Percentiles rank a stretch among this genome's conserved stretches.
phyloP scores from a whole-genome alignment of 2,888 invertebrate genomes.

The Andrena fulva region DNA sequence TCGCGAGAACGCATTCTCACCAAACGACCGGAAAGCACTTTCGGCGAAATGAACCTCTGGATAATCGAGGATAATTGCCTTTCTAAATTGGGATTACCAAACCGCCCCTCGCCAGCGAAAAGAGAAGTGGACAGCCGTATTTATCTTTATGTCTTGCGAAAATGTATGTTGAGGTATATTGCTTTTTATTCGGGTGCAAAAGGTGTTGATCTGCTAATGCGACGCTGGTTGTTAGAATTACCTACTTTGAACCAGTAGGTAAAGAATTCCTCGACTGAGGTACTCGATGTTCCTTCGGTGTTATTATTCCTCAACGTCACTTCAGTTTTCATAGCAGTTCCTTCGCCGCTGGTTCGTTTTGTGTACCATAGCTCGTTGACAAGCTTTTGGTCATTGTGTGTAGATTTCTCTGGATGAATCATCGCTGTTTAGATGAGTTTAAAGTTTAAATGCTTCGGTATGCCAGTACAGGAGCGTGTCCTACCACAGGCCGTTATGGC shows the following conservation, averaged over 20 bases:
- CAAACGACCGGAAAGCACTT: slow-evolving; percentile 9
- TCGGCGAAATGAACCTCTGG: slow-evolving; percentile 7
- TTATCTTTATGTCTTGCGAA: neutral
- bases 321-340: too few species aligned
- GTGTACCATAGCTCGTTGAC: too few species aligned
- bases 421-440: too few species aligned
- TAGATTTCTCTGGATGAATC: too few species aligned
- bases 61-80: slow-evolving; percentile 8
- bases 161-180: neutral
- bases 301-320: neutral
- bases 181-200: neutral
- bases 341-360: too few species aligned
- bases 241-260: neutral
- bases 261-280: neutral
- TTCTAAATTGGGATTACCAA: slow-evolving; percentile 4
- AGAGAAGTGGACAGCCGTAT: neutral
- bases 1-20: neutral
- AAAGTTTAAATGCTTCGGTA: too few species aligned
- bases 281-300: neutral
- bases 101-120: neutral
- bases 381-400: too few species aligned
- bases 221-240: neutral
- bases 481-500: too few species aligned
- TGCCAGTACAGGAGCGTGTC: too few species aligned
- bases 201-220: neutral